Conservation (phyloP, 2,113 vertebrate species). For the Anoplopoma fimbria region DNA sequence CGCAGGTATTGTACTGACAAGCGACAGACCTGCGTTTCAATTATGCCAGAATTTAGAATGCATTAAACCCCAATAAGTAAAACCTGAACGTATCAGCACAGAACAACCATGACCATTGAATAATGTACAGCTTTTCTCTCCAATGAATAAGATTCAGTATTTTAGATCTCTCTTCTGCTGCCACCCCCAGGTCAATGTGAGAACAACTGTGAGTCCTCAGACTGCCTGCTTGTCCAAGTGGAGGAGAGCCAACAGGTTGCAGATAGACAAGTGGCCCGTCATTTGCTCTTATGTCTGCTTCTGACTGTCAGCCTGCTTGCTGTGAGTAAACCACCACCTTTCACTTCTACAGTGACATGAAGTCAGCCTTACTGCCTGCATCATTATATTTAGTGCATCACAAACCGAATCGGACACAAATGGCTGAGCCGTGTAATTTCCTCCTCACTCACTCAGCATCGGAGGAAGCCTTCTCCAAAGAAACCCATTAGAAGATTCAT, state of each 20-base stretch:
- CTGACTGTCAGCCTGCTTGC: conserved; percentile 92
- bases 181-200: conserved; percentile 85
- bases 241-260: conserved; percentile 86
- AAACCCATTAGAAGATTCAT: neutral
- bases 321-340: conserved; percentile 83
- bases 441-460: neutral
- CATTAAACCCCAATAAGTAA: neutral
- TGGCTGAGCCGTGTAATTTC: conserved; percentile 27
- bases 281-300: conserved; percentile 92
- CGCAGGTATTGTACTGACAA: conserved; percentile 81
- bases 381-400: conserved; percentile 41
- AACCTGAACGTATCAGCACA: neutral
- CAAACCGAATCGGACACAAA: conserved; percentile 21
- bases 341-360: conserved; percentile 15
- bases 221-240: conserved; percentile 88
- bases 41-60: neutral
- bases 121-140: neutral
- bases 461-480: neutral
- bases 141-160: neutral
- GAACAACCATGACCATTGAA: neutral
- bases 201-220: conserved; percentile 85
- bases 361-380: conserved; percentile 20
- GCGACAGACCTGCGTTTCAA: neutral
- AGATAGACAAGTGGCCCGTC: conserved; percentile 90
- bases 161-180: conserved; percentile 21